Base-by-base conservation (phyloP, 2,888 invertebrate species). In the Chymomyza procnemis region DNA sequence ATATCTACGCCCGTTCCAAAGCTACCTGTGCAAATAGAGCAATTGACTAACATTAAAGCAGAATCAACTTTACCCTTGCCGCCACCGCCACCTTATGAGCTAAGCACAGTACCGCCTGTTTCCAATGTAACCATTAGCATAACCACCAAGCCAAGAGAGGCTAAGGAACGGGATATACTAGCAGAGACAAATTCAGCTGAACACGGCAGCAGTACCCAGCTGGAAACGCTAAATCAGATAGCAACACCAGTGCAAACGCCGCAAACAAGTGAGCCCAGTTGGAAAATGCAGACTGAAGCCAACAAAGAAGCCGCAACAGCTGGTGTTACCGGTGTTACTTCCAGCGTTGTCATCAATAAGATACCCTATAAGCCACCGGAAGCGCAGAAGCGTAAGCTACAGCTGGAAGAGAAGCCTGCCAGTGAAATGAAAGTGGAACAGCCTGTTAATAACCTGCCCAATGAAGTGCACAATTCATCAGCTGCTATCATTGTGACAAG, bases 1-100 rank as follows among this genome's bases (percentile, higher is more conserved):
- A 92, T 93, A 81, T 94, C 93, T 0, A 92, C 92, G 75, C 92
- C 85, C 46, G 74, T 64, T 16, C 55, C 48, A 22, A 76, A 79
- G 41, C 58, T 71, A 71, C 67, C 74, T 6, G 16, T 70, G 26
- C 34, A 71, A 9, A 66, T 70, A 2, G 79, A 75, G 3, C 12
- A 16, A 8, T n/a, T 19, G 16, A 50, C 71, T 3, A 41, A 41
- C 12, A 41, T 41, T 12, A 41, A 41, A 18, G 66, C 67, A 9
- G 22, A 58, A 1, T 75, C 79, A 47, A 41, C 69, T 1, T 66
- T 71, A 2, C 71, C 70, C 22, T 61, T 70, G 64, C 69, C 6
- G 9, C 16, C 50, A 12, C 65, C 61, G 68, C 82, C 81, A 0
- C 54, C 80, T 0, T 87, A 73, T 68, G 71, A 75, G 56, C 26